Evolutionary conservation across 1,140 invertebrate genomes (phyloP).

Genomic region (Lepidurus apus): DNA sequence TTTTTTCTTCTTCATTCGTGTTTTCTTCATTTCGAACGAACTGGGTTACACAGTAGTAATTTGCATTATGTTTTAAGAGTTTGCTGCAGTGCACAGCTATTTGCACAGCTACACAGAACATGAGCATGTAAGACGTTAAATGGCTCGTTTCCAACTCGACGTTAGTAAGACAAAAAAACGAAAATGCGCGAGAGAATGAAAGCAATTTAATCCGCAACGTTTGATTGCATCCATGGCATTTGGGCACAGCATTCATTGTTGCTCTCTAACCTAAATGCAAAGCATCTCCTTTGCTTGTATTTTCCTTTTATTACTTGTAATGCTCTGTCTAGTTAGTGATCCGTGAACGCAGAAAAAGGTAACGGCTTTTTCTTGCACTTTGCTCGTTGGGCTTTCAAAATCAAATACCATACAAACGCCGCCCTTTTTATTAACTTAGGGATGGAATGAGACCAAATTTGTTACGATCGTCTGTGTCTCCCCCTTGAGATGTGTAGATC

Average conservation of each 20-base stretch:
- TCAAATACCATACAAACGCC: conserved; percentile 15
- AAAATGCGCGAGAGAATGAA: neutral
- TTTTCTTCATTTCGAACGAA: neutral
- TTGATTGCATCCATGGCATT: neutral
- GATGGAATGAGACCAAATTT: conserved; percentile 17
- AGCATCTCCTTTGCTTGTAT: neutral
- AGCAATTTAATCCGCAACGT: neutral
- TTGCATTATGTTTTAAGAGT: neutral
- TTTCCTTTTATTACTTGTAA: neutral
- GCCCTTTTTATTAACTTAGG: conserved; percentile 11
- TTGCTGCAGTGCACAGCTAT: conserved; percentile 1
- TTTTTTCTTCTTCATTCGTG: too few species aligned
- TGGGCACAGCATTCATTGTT: neutral
- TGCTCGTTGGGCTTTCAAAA: neutral
- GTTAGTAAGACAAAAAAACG: neutral
- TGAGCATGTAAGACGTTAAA: neutral
- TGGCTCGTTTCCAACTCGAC: neutral
- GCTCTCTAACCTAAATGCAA: neutral
- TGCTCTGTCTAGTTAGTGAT: neutral
- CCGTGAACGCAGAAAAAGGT: neutral
- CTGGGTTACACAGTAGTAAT: neutral
- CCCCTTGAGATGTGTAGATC: conserved; percentile 4
- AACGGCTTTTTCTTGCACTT: neutral
- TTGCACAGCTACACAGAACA: neutral
- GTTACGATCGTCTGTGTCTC: neutral